phyloP scores from a whole-genome alignment of 2,888 invertebrate genomes.

The Sinopyrophorus schimmeli region DNA sequence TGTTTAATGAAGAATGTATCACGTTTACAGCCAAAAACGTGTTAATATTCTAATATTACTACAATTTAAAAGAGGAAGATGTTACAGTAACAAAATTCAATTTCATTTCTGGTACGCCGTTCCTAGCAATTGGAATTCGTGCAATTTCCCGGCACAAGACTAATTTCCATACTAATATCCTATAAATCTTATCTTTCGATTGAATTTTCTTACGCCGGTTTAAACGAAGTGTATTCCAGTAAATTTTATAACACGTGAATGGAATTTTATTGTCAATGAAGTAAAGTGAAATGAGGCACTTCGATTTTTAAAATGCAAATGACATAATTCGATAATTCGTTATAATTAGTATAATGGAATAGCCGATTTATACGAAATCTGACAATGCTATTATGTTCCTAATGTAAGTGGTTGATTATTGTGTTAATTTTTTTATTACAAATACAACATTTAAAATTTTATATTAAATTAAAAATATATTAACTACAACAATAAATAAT shows the following conservation, averaged over 20 bases:
- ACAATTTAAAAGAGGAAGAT: slow-evolving; percentile 28
- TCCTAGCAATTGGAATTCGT: slow-evolving; percentile 37
- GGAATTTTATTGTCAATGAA: slow-evolving; percentile 7
- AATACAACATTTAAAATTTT: too few relatives aligned
- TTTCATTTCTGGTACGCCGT: slow-evolving; percentile 32
- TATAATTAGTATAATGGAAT: neutral
- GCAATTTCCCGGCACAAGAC: slow-evolving; percentile 38
- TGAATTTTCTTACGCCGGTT: slow-evolving; percentile 43
- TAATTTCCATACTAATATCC: slow-evolving; percentile 47
- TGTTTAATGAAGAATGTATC: too few relatives aligned
- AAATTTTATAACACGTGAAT: slow-evolving; percentile 21
- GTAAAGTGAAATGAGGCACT: too few relatives aligned
- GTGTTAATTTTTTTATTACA: too few relatives aligned
- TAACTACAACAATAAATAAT: too few relatives aligned
- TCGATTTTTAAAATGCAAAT: too few relatives aligned
- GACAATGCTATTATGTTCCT: too few relatives aligned
- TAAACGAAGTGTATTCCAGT: slow-evolving; percentile 27
- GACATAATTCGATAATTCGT: neutral
- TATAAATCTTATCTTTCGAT: slow-evolving; percentile 45
- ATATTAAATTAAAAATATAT: too few relatives aligned
- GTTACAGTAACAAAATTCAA: slow-evolving; percentile 31
- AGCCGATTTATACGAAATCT: too few relatives aligned
- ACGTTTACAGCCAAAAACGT: too few relatives aligned
- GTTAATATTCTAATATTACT: too few relatives aligned
- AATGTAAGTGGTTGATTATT: too few relatives aligned